phyloP scores from a whole-genome alignment of 2,888 invertebrate genomes.

The Dasypolia templi region DNA sequence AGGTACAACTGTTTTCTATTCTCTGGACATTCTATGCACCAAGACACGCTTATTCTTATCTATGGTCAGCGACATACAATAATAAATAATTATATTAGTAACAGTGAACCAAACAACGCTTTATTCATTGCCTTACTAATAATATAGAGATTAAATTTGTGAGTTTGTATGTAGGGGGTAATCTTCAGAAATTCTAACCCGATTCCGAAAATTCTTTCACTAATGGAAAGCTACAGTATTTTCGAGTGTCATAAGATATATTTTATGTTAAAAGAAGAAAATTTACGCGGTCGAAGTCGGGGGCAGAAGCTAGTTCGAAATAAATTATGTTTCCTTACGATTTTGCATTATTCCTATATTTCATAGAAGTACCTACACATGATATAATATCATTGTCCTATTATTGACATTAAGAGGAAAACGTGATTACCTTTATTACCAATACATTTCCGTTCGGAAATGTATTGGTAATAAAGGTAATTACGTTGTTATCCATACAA shows the following conservation, averaged over 20 bases:
- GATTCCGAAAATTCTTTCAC: neutral
- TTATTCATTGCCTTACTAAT: neutral
- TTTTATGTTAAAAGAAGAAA: neutral
- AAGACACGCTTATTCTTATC: constrained; percentile 5
- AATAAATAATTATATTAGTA: constrained; percentile 9
- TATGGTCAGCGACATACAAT: neutral
- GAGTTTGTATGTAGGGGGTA: neutral
- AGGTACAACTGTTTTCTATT: constrained; percentile 22
- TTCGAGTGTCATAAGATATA: neutral
- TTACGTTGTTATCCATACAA: constrained; percentile 17
- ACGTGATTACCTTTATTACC: neutral
- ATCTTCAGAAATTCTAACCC: neutral
- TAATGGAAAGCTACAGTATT: neutral
- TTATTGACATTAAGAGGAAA: neutral
- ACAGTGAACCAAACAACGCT: neutral
- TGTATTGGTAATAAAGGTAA: too few relatives aligned
- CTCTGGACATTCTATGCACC: neutral
- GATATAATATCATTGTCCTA: neutral
- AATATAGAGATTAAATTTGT: neutral
- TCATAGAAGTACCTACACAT: neutral
- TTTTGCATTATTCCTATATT: neutral
- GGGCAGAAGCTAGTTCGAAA: neutral
- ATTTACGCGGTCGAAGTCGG: neutral
- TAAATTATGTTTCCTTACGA: neutral
- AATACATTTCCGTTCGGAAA: neutral